phyloP scores from a whole-genome alignment of 2,113 vertebrate species.

The Tylochromis polylepis region DNA sequence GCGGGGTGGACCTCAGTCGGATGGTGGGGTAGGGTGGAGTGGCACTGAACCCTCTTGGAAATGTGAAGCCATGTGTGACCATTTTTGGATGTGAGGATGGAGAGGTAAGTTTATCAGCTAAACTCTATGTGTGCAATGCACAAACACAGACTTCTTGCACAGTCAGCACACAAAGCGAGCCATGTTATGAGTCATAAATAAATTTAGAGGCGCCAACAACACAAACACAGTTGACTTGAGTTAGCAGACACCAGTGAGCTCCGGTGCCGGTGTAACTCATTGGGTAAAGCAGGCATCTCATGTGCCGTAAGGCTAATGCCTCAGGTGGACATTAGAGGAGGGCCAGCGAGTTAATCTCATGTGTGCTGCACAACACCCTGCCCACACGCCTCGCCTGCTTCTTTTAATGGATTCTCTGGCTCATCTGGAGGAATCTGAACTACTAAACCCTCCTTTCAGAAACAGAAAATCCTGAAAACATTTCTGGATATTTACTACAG shows the following conservation, averaged over 20 bases:
- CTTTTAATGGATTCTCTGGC: background rate
- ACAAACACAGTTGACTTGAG: background rate
- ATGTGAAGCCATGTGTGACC: background rate
- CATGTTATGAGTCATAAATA: background rate
- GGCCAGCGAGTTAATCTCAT: background rate
- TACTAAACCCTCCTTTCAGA: background rate
- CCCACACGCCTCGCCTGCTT: background rate
- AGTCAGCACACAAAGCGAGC: background rate
- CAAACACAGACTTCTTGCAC: background rate
- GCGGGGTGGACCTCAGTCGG: background rate
- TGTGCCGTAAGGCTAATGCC: background rate
- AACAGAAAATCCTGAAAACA: background rate
- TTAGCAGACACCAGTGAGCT: background rate
- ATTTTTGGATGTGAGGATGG: background rate
- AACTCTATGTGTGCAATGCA: background rate
- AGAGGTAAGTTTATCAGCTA: background rate
- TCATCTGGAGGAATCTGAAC: background rate
- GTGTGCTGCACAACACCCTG: background rate
- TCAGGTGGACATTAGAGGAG: background rate
- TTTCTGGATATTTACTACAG: background rate
- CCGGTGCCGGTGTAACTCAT: accelerated
- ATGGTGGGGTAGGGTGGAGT: background rate
- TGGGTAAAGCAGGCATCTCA: background rate
- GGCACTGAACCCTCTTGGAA: background rate
- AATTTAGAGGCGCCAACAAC: background rate